Percentiles rank a stretch among this genome's conserved stretches.
phyloP scores from a whole-genome alignment of 2,113 vertebrate species.

The Martes martes region DNA sequence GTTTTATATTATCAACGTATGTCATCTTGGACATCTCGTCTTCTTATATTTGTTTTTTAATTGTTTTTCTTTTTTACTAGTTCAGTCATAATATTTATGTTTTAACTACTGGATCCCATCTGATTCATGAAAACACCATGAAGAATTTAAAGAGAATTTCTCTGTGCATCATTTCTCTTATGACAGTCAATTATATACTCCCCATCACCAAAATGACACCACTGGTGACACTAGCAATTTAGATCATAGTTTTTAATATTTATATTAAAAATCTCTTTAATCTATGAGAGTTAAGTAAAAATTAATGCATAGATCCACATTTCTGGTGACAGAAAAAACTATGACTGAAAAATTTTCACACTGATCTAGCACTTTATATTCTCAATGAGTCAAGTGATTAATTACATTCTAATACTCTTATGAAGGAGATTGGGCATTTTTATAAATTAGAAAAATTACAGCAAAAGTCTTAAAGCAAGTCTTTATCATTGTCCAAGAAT shows the following conservation, averaged over 20 bases:
- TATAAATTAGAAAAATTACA: slow-evolving; percentile 34
- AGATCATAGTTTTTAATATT: neutral
- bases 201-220: neutral
- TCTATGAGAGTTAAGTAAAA: neutral
- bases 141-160: neutral
- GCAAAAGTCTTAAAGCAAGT: neutral
- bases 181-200: neutral
- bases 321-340: slow-evolving; percentile 14
- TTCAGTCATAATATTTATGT: neutral
- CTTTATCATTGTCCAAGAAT: neutral
- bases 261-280: neutral
- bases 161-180: neutral
- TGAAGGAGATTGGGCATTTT: neutral
- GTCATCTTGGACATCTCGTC: neutral
- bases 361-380: neutral
- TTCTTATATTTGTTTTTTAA: neutral
- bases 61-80: neutral
- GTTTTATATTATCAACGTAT: neutral
- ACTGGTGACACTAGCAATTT: neutral
- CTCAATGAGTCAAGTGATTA: slow-evolving; percentile 24
- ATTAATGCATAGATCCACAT: slow-evolving; percentile 7
- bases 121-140: neutral
- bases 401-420: slow-evolving; percentile 28
- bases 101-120: neutral
- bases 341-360: neutral